phyloP scores from a whole-genome alignment of 2,797 vertebrate genomes.

The Arvicola amphibius region DNA sequence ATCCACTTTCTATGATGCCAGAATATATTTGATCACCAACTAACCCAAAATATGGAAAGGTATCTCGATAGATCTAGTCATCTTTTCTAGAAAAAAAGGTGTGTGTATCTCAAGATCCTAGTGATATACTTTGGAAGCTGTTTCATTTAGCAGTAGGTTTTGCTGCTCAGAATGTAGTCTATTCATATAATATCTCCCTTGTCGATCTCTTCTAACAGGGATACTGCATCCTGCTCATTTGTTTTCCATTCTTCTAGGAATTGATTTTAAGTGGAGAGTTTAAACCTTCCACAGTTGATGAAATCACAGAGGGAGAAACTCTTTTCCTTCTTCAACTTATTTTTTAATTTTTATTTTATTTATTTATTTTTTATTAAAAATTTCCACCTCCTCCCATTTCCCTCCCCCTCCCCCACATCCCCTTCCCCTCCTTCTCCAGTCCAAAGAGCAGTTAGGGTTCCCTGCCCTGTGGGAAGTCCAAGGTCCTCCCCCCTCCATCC shows the following conservation, averaged over 20 bases:
- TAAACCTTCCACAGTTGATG: background rate
- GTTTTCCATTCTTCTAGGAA: background rate
- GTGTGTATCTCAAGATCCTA: background rate
- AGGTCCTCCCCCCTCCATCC: too few relatives aligned
- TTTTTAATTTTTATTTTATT: too few relatives aligned
- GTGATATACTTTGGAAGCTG: background rate
- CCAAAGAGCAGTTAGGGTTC: too few relatives aligned
- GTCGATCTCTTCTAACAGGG: too few relatives aligned
- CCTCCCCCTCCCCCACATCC: too few relatives aligned
- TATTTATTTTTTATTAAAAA: too few relatives aligned
- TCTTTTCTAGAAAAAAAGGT: background rate
- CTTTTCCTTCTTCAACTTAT: too few relatives aligned
- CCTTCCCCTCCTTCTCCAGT: too few relatives aligned
- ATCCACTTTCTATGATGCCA: background rate
- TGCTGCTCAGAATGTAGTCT: background rate
- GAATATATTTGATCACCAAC: background rate
- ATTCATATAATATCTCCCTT: background rate
- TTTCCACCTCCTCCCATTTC: too few relatives aligned
- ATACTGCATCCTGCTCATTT: background rate
- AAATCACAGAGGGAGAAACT: background rate
- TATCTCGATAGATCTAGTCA: background rate
- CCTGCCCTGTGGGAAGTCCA: too few relatives aligned
- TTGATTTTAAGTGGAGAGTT: background rate
- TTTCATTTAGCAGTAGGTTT: background rate
- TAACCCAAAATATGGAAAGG: background rate